Percentiles rank a stretch among this genome's conserved stretches.
Evolutionary conservation across 2,797 vertebrate genomes (phyloP).

Genomic region (Poeciliopsis turneri): DNA sequence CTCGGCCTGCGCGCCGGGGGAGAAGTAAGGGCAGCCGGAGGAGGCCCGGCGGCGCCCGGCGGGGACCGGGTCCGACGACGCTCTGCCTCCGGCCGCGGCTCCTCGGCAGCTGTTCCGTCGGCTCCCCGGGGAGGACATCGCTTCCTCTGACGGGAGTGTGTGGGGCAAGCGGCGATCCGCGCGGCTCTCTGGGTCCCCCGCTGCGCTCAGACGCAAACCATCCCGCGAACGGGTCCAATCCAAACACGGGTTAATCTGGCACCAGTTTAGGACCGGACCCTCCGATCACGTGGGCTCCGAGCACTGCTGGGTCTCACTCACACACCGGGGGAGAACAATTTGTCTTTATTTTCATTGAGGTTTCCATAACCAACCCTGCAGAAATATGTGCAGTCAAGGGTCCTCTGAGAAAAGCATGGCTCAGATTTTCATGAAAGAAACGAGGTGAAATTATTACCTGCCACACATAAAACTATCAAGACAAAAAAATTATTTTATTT

Average conservation of each 20-base stretch:
- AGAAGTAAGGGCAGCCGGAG: constrained; percentile 70
- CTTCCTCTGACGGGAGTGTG: not conserved
- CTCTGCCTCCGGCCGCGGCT: constrained; percentile 41
- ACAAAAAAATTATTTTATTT: not conserved
- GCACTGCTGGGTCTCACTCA: not conserved
- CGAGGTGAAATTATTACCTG: not conserved
- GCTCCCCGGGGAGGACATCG: constrained; percentile 64
- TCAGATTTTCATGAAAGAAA: not conserved
- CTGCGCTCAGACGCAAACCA: constrained; percentile 35
- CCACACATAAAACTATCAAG: not conserved
- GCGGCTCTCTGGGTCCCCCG: constrained; percentile 20
- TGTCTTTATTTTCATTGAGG: not conserved
- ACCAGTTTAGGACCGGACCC: constrained; percentile 31
- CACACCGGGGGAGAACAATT: not conserved
- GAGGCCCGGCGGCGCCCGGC: constrained; percentile 75
- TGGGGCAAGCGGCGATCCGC: not conserved
- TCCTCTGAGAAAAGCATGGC: not conserved
- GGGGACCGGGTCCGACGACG: constrained; percentile 69
- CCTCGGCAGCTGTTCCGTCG: constrained; percentile 72
- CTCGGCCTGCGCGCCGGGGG: constrained; percentile 61
- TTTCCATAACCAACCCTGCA: no score
- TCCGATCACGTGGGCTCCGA: constrained; percentile 52
- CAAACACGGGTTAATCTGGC: constrained; percentile 16
- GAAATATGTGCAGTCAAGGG: not conserved
- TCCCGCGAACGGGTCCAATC: constrained; percentile 27